Evolutionary conservation across 2,797 vertebrate species (phyloP).

Genomic region (Ammospiza maritima): DNA sequence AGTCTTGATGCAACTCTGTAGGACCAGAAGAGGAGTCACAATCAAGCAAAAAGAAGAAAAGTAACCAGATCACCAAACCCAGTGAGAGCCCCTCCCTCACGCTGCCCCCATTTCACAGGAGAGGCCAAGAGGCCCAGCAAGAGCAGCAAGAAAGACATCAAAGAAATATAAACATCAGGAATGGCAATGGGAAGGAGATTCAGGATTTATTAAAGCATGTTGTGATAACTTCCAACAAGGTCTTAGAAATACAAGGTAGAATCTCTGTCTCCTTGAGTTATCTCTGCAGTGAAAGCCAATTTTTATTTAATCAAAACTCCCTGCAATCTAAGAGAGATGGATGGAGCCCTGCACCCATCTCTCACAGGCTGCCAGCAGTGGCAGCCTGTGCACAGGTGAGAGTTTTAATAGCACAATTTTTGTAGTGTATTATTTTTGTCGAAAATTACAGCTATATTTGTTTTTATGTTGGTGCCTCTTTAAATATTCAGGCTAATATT

Average conservation of each 20-base stretch:
- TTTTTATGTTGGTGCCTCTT: neutral
- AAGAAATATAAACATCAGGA: slow-evolving; percentile 26
- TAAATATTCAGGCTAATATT: slow-evolving; percentile 53
- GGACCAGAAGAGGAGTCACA: neutral
- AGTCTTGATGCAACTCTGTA: neutral
- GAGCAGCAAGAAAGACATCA: neutral
- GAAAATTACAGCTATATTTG: slow-evolving; percentile 32
- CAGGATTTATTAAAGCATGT: slow-evolving; percentile 51
- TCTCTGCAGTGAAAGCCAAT: neutral
- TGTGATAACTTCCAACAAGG: slow-evolving; percentile 4
- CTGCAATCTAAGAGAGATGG: neutral
- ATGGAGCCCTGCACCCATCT: neutral
- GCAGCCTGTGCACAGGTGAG: slow-evolving; percentile 26
- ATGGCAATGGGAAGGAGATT: slow-evolving; percentile 18
- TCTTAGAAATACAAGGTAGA: neutral
- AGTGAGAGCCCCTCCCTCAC: neutral
- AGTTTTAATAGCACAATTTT: slow-evolving; percentile 5
- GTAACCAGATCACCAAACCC: neutral
- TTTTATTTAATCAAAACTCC: slow-evolving; percentile 1
- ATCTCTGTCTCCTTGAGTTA: neutral
- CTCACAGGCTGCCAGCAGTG: neutral
- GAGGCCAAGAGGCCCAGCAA: neutral
- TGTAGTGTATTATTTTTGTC: neutral
- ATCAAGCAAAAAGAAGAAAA: neutral
- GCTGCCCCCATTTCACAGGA: neutral